Conservation (phyloP, 2,797 vertebrate genomes). For the Pygocentrus nattereri region DNA sequence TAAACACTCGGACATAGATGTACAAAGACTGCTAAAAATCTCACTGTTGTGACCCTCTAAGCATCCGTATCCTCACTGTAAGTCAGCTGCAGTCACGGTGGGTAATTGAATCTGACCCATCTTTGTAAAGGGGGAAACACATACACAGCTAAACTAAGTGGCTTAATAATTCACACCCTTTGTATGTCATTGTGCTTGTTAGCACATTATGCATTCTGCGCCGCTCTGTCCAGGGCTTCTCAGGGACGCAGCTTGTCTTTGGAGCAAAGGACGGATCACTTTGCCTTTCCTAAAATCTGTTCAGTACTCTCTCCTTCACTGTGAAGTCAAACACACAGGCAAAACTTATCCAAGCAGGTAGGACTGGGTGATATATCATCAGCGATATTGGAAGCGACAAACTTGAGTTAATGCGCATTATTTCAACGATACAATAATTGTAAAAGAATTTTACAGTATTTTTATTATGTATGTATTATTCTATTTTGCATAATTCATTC, state of each 20-base stretch:
- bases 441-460: no score
- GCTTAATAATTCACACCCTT: constrained; percentile 72
- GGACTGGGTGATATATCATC: background rate
- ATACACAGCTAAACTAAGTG: constrained; percentile 67
- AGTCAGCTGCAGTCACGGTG: constrained; percentile 56
- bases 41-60: no score
- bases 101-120: constrained; percentile 72
- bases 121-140: constrained; percentile 72
- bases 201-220: constrained; percentile 66
- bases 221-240: constrained; percentile 53
- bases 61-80: constrained; percentile 27
- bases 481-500: no score
- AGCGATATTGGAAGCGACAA: no score
- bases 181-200: constrained; percentile 73
- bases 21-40: no score
- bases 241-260: constrained; percentile 41
- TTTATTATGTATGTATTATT: no score
- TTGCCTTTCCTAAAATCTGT: constrained; percentile 25
- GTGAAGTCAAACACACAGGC: constrained; percentile 15
- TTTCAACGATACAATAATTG: no score
- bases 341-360: constrained; percentile 24
- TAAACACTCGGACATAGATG: background rate
- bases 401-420: no score
- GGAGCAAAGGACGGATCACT: constrained; percentile 36
- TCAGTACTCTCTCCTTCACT: constrained; percentile 13